Base-by-base conservation (phyloP, 2,113 vertebrate species). In the Oxygymnocypris stewartii region DNA sequence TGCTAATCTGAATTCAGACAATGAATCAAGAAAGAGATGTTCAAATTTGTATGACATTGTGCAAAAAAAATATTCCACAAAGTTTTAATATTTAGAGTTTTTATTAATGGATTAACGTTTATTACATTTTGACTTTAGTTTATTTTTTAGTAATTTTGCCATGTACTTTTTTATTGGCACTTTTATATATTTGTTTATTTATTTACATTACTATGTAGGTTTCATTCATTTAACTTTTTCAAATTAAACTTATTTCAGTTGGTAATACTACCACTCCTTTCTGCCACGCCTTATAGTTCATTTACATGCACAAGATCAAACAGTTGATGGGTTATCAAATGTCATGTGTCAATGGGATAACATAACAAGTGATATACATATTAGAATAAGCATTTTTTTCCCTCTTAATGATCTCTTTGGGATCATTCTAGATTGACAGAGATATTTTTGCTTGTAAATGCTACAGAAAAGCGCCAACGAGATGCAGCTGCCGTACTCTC, bases 401-500 rank as follows among this genome's bases (percentile, higher is more conserved):
- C 16, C 13, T 74, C 40, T 44, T 6, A 14, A 47, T 44, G 2
- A 28, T 2, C 42, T 76, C 74, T 47, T 76, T 76, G 42, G 23
- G 74, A 47, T 76, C 42, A 47, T 44, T 16, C 42, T n/a, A 76
- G 74, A 75, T 7, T 75, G 42, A 5, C 23, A 7, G 42, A 51
- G 75, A 78, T 31, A 18, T 54, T 23, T 54, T 18, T 79, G 28
- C 20, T 49, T 49, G 31, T 87, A 47, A 67, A 31, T 67, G 10
- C 28, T 23, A 35, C 67, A 59, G 11, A 78, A 35, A 78, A 78
- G 54, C 37, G 9, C 51, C 11, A 78, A 37, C 2, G 25, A 51
- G 28, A 69, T 31, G 61, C 75, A 79, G 84, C 84, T 79, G 75
- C 76, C 6, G 7, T 13, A 47, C 85, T 71, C 78, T 73, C 59